Evolutionary conservation across 2,797 vertebrate species (phyloP), one percentile per base, ranked within the genome.

Genomic region (Pseudochromis fuscus): DNA sequence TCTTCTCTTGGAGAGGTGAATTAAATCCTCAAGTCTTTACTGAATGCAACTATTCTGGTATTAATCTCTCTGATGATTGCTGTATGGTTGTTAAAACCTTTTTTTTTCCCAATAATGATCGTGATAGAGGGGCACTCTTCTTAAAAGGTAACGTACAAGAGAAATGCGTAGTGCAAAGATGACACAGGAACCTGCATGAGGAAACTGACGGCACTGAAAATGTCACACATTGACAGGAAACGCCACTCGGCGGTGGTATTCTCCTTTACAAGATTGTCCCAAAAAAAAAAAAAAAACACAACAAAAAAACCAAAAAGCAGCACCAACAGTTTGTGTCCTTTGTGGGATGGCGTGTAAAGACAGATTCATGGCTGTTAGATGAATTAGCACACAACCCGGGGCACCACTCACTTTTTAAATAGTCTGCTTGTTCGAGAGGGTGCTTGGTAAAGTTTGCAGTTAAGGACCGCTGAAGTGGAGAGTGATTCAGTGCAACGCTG

Each of bases 251-350:
- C 62, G 81, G 87, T 86, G 88, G 87, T 63, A 81, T 87, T 94
- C 93, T 96, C 95, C 94, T 96, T 94, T 93, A 96, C 83, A 95
- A 94, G 97, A 99, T 98, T 98, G 97, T 99, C 96, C 21, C 46
- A 33, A 19, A 31, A 31, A 18, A 12, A 21, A 93, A 94, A 93
- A 93, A 95, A 93, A 87, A 24, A 74, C 19, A 40, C n/a, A n/a
- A n/a, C n/a, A 51, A 63, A 35, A 35, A 45, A 77, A 51, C n/a
- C n/a, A 94, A 94, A 89, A 95, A 95, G 94, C 92, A 96, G 96
- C 96, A 97, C 94, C 92, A 94, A 94, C 91, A 92, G 85, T 89
- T 81, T 76, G 72, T 80, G 63, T 87, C 82, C 84, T 87, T 80
- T 42, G 70, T 71, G 81, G 75, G 83, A 79, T 62, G 85, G 80